Conservation (phyloP, 2,797 vertebrate species). For the Cynopterus sphinx region DNA sequence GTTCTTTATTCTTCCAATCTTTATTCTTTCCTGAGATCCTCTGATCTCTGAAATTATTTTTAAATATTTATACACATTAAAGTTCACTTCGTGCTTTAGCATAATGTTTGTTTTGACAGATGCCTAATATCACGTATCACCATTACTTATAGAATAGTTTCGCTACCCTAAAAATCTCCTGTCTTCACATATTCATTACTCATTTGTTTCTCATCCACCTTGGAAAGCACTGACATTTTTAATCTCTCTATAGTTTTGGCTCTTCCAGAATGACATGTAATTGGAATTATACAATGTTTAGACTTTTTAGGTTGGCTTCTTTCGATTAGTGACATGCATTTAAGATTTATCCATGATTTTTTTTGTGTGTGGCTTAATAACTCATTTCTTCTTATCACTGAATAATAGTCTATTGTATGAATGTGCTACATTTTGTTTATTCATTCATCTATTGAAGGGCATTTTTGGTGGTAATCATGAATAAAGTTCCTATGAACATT, state of each 20-base stretch:
- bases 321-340: neutral
- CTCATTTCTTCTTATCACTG: neutral
- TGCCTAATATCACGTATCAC: neutral
- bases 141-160: neutral
- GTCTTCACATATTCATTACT: neutral
- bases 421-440: neutral
- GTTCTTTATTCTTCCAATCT: neutral
- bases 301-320: neutral
- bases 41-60: neutral
- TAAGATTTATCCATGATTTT: neutral
- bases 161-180: neutral
- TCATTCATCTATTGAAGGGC: neutral
- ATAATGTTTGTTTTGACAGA: neutral
- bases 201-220: neutral
- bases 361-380: neutral
- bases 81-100: neutral
- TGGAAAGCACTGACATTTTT: neutral
- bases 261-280: neutral
- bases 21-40: neutral
- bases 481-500: neutral
- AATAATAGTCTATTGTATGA: neutral
- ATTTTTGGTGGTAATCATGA: neutral
- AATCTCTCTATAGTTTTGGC: neutral
- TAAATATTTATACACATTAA: neutral
- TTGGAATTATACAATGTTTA: neutral